phyloP scores from a whole-genome alignment of 2,888 invertebrate species.

The Fabriciana adippe region DNA sequence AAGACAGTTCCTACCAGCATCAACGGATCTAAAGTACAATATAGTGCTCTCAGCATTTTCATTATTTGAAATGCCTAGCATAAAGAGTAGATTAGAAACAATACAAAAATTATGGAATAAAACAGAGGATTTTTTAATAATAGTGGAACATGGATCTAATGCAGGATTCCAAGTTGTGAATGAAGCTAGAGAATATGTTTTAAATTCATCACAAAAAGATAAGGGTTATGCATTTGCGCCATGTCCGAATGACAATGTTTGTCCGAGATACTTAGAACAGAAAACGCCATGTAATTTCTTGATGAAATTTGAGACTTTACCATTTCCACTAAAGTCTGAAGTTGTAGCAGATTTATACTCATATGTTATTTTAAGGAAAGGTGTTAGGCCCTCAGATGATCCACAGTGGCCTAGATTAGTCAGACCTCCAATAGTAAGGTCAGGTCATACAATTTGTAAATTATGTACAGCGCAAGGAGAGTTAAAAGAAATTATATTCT shows the following conservation, averaged over 20 bases:
- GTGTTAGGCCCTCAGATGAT: constrained; percentile 74
- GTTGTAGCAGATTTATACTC: constrained; percentile 84
- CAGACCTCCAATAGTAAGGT: constrained; percentile 85
- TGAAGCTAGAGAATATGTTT: constrained; percentile 92
- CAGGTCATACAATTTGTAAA: constrained; percentile 89
- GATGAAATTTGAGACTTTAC: constrained; percentile 82
- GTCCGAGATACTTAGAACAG: constrained; percentile 86
- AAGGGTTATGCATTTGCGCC: constrained; percentile 85
- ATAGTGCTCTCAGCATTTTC: constrained; percentile 91
- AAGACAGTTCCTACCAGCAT: constrained; percentile 91
- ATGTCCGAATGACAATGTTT: constrained; percentile 86
- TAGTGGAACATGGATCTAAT: constrained; percentile 92
- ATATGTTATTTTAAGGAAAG: constrained; percentile 92
- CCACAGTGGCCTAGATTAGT: constrained; percentile 91
- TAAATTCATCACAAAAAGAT: constrained; percentile 74
- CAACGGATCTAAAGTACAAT: constrained; percentile 84
- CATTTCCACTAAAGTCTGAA: constrained; percentile 70
- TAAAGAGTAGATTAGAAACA: constrained; percentile 85
- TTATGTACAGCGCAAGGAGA: constrained; percentile 89
- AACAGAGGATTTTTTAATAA: constrained; percentile 89
- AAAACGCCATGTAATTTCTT: constrained; percentile 91
- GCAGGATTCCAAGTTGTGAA: constrained; percentile 91
- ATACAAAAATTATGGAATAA: constrained; percentile 93
- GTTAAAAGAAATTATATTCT: constrained; percentile 89
- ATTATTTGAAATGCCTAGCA: constrained; percentile 89